Evolutionary conservation across 2,113 vertebrate species (phyloP).

Genomic region (Centropus bengalensis): DNA sequence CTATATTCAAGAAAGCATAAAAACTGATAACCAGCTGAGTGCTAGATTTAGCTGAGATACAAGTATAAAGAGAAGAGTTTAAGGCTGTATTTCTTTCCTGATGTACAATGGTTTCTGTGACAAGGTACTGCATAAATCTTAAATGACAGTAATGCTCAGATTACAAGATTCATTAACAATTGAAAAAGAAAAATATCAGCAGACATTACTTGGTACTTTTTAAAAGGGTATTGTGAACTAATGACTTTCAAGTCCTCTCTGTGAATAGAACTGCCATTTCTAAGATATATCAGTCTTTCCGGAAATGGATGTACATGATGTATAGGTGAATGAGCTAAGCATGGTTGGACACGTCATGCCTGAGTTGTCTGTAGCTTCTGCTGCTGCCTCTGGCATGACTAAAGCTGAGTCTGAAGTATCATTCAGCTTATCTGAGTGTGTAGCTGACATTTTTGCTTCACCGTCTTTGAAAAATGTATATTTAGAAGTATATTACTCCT

Average conservation of each 20-base stretch:
- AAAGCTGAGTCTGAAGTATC: background rate
- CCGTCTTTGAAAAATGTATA: background rate
- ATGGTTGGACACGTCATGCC: background rate
- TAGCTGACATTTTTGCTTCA: background rate
- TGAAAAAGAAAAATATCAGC: background rate
- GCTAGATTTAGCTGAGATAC: background rate
- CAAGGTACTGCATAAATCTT: background rate
- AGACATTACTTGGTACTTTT: background rate
- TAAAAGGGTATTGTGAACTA: background rate
- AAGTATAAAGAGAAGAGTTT: background rate
- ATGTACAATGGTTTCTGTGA: background rate
- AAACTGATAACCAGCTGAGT: background rate
- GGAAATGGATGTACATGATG: background rate
- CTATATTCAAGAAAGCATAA: background rate
- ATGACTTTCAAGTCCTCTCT: background rate
- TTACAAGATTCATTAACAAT: background rate
- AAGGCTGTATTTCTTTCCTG: background rate
- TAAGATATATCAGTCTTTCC: background rate
- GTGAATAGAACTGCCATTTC: background rate
- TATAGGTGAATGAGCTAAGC: background rate
- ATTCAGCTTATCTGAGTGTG: background rate
- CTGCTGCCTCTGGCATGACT: background rate
- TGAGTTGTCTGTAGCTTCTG: background rate
- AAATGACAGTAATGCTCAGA: background rate
- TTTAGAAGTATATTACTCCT: background rate